Conservation (phyloP, 2,113 vertebrate genomes). For the Pomatorhinus ruficollis region DNA sequence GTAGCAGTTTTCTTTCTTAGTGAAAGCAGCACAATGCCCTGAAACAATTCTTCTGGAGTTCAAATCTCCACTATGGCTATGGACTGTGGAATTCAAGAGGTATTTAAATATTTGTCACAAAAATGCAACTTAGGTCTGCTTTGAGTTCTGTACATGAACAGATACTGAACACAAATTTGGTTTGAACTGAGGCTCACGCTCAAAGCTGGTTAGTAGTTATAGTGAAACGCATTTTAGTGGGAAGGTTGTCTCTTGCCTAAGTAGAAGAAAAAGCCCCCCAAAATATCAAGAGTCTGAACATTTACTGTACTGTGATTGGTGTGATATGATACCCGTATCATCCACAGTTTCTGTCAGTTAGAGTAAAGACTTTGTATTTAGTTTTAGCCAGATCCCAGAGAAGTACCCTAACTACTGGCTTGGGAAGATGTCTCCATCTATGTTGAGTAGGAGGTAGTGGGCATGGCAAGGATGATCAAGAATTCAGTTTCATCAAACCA, state of each 20-base stretch:
- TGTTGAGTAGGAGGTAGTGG: background rate
- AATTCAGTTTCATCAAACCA: background rate
- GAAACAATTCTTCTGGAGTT: background rate
- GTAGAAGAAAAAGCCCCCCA: too few species aligned
- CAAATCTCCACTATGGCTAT: background rate
- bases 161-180: background rate
- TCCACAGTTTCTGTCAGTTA: background rate
- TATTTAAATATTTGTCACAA: background rate
- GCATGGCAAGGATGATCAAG: background rate
- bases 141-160: background rate
- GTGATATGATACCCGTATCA: accelerated
- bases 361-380: background rate
- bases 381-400: background rate
- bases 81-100: background rate
- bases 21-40: background rate
- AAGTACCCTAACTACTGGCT: background rate
- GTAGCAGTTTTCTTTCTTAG: background rate
- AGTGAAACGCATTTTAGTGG: background rate
- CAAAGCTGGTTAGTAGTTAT: background rate
- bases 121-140: background rate
- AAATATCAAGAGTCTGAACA: background rate
- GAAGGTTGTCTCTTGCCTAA: background rate
- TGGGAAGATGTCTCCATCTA: background rate
- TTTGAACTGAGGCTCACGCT: background rate
- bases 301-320: background rate